These are phyloP conservation scores for Cranoglanis bouderius DNA, from an alignment of 2,113 vertebrate species.

Conservation along the genomic window DNA sequence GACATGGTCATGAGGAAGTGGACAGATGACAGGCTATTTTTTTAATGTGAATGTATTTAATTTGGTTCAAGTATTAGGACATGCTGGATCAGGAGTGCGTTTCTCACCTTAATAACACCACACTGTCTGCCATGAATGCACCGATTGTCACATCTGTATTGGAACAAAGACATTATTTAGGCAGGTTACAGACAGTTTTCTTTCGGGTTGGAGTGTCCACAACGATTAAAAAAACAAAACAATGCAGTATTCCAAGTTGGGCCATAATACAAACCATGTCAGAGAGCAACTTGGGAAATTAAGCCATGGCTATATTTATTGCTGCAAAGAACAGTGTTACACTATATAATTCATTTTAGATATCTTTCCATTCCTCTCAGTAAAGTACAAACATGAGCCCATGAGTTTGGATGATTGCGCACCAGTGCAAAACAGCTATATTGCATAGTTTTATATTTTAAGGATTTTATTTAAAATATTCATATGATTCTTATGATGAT, in stretches of 20 bases:
- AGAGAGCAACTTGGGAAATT: conserved; percentile 35
- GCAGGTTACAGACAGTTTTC: background rate
- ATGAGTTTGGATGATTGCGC: background rate
- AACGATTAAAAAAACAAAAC: conserved; percentile 64
- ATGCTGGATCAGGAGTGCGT: background rate
- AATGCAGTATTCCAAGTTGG: conserved; percentile 53
- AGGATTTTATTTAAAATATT: background rate
- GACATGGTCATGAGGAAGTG: background rate
- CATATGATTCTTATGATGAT: background rate
- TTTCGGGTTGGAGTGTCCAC: conserved; percentile 41
- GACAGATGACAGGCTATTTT: background rate
- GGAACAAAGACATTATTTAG: conserved; percentile 4
- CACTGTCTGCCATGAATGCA: conserved; percentile 91
- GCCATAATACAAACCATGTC: conserved; percentile 35
- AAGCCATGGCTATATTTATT: conserved; percentile 19
- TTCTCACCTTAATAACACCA: conserved; percentile 91
- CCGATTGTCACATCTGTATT: conserved; percentile 92
- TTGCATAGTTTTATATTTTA: background rate
- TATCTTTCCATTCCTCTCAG: background rate
- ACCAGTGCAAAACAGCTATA: background rate
- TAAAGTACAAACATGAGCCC: background rate
- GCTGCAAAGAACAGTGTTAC: background rate
- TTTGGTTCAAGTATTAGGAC: background rate
- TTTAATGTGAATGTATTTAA: background rate
- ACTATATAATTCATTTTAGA: background rate